Evolutionary conservation across 1,140 invertebrate species (phyloP), one percentile per base, ranked within the genome.

Genomic region (Eupristina koningsbergeri): DNA sequence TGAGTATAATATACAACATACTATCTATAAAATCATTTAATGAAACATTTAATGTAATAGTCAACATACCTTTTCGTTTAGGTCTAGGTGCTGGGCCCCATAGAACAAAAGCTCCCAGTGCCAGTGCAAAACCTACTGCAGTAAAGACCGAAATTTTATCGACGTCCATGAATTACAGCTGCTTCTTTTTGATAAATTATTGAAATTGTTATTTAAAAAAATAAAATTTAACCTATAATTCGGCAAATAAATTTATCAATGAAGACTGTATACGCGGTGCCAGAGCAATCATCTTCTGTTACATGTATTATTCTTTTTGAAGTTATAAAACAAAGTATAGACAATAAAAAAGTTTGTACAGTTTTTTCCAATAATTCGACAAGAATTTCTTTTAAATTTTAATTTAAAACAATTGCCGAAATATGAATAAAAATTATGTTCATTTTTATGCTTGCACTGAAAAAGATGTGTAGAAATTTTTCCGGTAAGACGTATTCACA

Each of bases 71-170:
- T 91, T 89, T 91, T 91, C 89, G 88, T 47, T 90, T 89, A 8
- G 91, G 91, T 81, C 88, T 90, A 84, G 94, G 94, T 19, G 94
- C 93, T 31, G 96, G 96, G 64, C 96, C 96, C 96, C 96, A 96
- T 84, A 97, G 93, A 13, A 97, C 95, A 88, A 96, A 96, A 5
- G 95, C 95, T 58, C 95, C 96, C 3, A 96, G 94, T 3, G 95
- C 96, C 41, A 96, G 93, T 41, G 95, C 96, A 34, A 96, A 95
- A 36, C 95, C 96, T 34, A 96, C 92, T 19, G 95, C 95, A 73
- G 95, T 95, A 81, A 96, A 95, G 84, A 96, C 93, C 64, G 95
- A 90, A 61, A 96, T 93, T 87, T 93, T 93, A 86, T 96, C 95
- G 80, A 94, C 93, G 85, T 95, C 95, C 95, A 96, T 95, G 67